Percentiles rank a stretch among this genome's conserved stretches.
Evolutionary conservation across 2,888 invertebrate species (phyloP).

Genomic region (Diplolepis rosae): DNA sequence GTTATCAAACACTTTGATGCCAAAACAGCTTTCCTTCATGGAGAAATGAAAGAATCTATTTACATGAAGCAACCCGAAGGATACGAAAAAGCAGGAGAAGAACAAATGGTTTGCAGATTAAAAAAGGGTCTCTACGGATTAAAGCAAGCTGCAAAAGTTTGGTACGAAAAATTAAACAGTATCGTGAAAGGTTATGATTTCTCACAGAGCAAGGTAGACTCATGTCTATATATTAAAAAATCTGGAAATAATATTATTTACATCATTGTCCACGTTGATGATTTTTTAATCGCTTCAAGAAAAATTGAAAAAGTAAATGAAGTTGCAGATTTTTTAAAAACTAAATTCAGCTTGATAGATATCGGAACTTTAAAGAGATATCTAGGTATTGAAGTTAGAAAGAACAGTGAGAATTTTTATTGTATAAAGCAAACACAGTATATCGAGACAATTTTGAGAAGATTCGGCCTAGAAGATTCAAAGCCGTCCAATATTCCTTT

Average conservation of each 20-base stretch:
- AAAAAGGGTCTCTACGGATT: background rate
- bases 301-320: constrained; percentile 23
- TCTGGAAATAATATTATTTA: background rate
- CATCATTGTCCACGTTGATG: constrained; percentile 23
- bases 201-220: constrained; percentile 19
- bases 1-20: no score
- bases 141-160: background rate
- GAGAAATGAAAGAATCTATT: no score
- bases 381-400: constrained; percentile 38
- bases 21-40: no score
- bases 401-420: constrained; percentile 36
- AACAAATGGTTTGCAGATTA: no score
- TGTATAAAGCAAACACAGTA: constrained; percentile 41
- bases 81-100: no score
- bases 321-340: background rate
- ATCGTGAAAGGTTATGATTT: background rate
- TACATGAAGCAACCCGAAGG: no score
- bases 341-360: constrained; percentile 34
- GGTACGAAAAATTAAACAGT: background rate
- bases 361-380: constrained; percentile 38
- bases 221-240: constrained; percentile 25
- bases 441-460: constrained; percentile 41
- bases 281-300: constrained; percentile 19
- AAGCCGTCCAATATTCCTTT: constrained; percentile 41
- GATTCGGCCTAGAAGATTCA: constrained; percentile 39